A percentile compares a stretch with the other conserved stretches of the same genome.
These are phyloP conservation scores for Neomorphus geoffroyi DNA, from an alignment of 2,797 vertebrate genomes.

Conservation along the genomic window DNA sequence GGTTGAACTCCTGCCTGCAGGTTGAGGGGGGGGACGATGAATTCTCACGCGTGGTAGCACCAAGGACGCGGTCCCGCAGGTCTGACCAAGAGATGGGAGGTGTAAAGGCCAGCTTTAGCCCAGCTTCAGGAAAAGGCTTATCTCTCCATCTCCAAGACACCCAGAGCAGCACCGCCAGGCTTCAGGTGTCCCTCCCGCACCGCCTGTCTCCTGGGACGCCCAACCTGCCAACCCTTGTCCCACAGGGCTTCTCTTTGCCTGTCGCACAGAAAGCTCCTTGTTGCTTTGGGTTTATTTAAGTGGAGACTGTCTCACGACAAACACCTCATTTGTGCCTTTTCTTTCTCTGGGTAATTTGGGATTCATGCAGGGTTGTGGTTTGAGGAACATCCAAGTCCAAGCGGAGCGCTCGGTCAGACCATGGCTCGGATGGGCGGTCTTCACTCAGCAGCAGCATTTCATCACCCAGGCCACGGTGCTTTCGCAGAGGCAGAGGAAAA, in stretches of 20 bases:
- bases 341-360: conserved; percentile 18
- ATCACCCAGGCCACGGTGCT: neutral
- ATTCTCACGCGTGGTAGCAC: accelerated
- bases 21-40: accelerated
- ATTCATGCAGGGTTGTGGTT: conserved; percentile 54
- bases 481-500: conserved; percentile 13
- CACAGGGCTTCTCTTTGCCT: neutral
- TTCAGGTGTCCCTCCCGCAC: neutral
- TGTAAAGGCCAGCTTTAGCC: neutral
- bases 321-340: conserved; percentile 62
- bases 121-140: neutral
- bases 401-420: neutral
- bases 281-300: conserved; percentile 61
- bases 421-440: neutral
- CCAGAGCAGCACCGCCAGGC: neutral
- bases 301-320: conserved; percentile 73
- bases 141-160: neutral
- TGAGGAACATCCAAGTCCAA: neutral
- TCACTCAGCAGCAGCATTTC: conserved; percentile 42
- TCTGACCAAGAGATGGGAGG: neutral
- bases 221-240: neutral
- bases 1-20: neutral
- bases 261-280: conserved; percentile 39
- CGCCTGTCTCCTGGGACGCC: neutral
- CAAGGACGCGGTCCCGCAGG: accelerated